Evolutionary conservation across 1,140 invertebrate genomes (phyloP), one percentile per base, ranked within the genome.

Genomic region (Procambarus virginalis): DNA sequence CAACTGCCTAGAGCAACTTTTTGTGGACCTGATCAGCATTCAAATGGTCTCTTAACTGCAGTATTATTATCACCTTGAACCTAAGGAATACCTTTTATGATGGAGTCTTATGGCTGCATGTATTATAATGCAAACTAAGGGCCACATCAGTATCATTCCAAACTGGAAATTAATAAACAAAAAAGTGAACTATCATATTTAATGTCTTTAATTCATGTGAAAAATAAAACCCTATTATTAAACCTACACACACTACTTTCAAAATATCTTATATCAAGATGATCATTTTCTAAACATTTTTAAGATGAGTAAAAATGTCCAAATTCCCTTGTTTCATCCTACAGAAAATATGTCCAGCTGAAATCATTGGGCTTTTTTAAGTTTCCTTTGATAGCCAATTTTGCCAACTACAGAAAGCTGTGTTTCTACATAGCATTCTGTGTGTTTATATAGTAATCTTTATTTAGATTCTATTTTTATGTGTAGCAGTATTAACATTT

Each of bases 61-160:
- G 68, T 73, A 73, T 73, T 73, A 73, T 73, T n/a, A 70, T 70
- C 60, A 64, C 60, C 68, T 73, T 73, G 5, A 34, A 20, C 68
- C 68, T 34, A 73, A 20, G 22, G 68, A 10, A n/a, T 34, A 73
- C 6, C 6, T 22, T 73, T 5, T 73, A 34, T 34, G 34, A 34
- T 22, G 34, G 2, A 34, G 68, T 34, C 10, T 55, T 12, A 34
- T 73, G 68, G 68, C 22, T 34, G 34, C 2, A 2, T 73, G 4
- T 5, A 34, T 73, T 73, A 10, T 73, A 51, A 51, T 80, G 49
- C 78, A 51, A 10, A 8, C 9, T 80, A 80, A n/a, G 49, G 78
- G 49, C n/a, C 78, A 80, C 78, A 80, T 55, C 78, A 80, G 78
- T 46, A 9, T 80, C 55, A 80, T 80, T 12, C 49, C 78, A 80